A percentile compares a stretch with the other conserved stretches of the same genome.
Evolutionary conservation across 2,888 invertebrate genomes (phyloP).

Genomic region (Aleiodes testaceus): DNA sequence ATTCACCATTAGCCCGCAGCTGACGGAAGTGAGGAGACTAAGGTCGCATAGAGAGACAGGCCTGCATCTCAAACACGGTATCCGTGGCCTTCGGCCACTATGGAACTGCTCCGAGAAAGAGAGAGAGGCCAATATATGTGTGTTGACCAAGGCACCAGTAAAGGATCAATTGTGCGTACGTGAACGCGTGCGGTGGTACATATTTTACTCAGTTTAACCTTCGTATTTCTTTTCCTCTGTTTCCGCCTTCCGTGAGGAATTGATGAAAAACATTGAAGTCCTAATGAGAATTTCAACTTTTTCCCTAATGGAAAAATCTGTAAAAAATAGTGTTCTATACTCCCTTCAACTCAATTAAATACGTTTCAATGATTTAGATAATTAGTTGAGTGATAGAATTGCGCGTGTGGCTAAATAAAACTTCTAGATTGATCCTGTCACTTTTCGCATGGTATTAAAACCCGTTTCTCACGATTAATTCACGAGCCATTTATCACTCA

Average conservation of each 20-base stretch:
- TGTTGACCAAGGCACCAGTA: slow-evolving; percentile 28
- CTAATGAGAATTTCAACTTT: not conserved
- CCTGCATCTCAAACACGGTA: slow-evolving; percentile 66
- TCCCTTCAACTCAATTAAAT: no score
- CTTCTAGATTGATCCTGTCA: not conserved
- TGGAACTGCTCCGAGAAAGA: slow-evolving; percentile 18
- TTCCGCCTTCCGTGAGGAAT: slow-evolving; percentile 18
- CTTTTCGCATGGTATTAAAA: slow-evolving; percentile 1
- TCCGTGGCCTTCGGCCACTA: slow-evolving; percentile 62
- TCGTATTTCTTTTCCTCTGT: not conserved
- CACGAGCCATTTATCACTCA: slow-evolving; percentile 1
- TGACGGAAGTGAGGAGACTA: slow-evolving; percentile 69
- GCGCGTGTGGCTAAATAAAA: slow-evolving; percentile 1
- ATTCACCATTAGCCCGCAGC: slow-evolving; percentile 68
- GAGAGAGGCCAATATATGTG: slow-evolving; percentile 21
- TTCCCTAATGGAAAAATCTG: no score
- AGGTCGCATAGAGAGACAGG: slow-evolving; percentile 64
- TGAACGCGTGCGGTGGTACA: slow-evolving; percentile 15
- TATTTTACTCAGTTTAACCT: slow-evolving; percentile 17
- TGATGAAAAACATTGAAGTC: not conserved
- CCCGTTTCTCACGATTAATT: not conserved
- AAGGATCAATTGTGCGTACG: slow-evolving; percentile 50
- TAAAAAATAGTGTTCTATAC: no score
- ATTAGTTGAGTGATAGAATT: no score
- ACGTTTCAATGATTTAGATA: no score